These are phyloP conservation scores for Apamea crenata DNA, from an alignment of 2,888 invertebrate species.

Conservation along the genomic window DNA sequence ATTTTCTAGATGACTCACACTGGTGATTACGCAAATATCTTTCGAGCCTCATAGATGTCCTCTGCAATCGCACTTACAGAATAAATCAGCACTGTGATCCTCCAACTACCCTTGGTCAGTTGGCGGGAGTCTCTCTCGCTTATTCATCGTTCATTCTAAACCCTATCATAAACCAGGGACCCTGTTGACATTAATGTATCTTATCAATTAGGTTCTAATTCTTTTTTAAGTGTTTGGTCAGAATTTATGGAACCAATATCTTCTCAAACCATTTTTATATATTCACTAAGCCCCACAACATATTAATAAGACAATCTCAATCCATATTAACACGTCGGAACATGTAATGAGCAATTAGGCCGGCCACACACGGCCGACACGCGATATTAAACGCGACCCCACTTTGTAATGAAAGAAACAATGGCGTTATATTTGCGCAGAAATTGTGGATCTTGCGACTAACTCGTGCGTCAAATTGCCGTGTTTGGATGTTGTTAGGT, in stretches of 20 bases:
- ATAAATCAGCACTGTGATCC: neutral
- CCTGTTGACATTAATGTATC: neutral
- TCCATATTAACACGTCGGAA: constrained; percentile 63
- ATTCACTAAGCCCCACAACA: constrained; percentile 40
- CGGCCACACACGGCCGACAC: constrained; percentile 64
- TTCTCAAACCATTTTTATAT: constrained; percentile 1
- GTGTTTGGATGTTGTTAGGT: constrained; percentile 68
- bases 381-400: constrained; percentile 72
- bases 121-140: neutral
- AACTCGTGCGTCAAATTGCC: constrained; percentile 80
- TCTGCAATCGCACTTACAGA: neutral
- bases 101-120: neutral
- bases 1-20: neutral
- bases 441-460: constrained; percentile 76
- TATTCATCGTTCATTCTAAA: neutral
- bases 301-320: constrained; percentile 63
- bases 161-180: neutral
- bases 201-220: neutral
- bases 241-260: neutral
- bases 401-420: constrained; percentile 79
- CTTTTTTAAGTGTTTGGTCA: neutral
- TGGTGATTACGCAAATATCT: neutral
- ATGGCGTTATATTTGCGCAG: constrained; percentile 69
- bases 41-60: neutral
- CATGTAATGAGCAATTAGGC: constrained; percentile 81